A percentile compares a stretch with the other conserved stretches of the same genome.
Conservation (phyloP, 2,888 invertebrate genomes). For the Cordilura impudica region DNA sequence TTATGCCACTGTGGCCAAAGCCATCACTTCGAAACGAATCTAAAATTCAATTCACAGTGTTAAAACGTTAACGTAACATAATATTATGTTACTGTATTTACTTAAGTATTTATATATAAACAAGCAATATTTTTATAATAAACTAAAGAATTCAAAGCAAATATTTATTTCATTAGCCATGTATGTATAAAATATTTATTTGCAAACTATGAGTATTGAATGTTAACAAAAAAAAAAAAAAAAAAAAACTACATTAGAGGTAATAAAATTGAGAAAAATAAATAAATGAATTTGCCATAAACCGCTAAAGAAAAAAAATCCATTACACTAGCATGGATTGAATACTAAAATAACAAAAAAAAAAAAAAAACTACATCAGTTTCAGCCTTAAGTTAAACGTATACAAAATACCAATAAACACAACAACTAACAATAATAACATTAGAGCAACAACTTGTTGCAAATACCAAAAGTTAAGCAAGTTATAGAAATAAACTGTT, state of each 20-base stretch:
- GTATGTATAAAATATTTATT: neutral
- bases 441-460: conserved; percentile 36
- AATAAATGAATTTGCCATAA: neutral
- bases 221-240: neutral
- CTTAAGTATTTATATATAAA: too few relatives aligned
- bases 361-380: neutral
- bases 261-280: too few relatives aligned
- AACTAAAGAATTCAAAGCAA: neutral
- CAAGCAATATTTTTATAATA: too few relatives aligned
- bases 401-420: conserved; percentile 1
- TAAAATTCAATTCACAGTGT: neutral
- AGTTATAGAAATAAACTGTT: neutral
- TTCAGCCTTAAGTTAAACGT: neutral
- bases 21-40: neutral
- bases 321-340: neutral
- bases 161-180: neutral
- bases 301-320: neutral
- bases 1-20: neutral
- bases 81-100: neutral
- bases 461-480: conserved; percentile 53
- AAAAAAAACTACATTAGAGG: neutral
- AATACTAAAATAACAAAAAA: neutral
- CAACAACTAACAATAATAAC: neutral
- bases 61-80: neutral
- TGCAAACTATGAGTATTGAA: neutral